Percentiles rank a stretch among this genome's conserved stretches.
These are phyloP conservation scores for Selenia dentaria DNA, from an alignment of 2,888 invertebrate genomes.

Conservation along the genomic window DNA sequence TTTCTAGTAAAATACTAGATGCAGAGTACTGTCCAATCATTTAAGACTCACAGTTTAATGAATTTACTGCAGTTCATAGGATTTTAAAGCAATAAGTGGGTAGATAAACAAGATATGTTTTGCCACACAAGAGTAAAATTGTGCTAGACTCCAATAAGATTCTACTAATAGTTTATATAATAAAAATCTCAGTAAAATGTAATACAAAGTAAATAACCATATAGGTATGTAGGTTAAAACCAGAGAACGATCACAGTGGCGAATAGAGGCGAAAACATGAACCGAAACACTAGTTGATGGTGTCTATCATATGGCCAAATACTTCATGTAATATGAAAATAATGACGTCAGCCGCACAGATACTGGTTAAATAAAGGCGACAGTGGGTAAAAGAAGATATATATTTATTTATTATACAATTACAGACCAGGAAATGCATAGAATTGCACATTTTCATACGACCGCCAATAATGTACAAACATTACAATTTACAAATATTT, in stretches of 20 bases:
- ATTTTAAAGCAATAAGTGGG: too few species aligned
- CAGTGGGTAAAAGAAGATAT: constrained; percentile 12
- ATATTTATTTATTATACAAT: constrained; percentile 15
- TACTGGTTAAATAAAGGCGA: constrained; percentile 3
- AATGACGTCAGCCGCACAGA: constrained; percentile 15
- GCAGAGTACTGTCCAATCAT: too few species aligned
- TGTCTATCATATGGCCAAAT: constrained; percentile 9
- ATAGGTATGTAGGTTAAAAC: too few species aligned
- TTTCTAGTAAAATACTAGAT: too few species aligned
- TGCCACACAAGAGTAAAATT: neutral
- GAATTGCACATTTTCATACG: constrained; percentile 27
- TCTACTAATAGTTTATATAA: constrained; percentile 36
- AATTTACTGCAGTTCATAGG: too few species aligned
- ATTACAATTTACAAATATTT: constrained; percentile 33
- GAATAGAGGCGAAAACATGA: constrained; percentile 18
- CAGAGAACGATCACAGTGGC: neutral
- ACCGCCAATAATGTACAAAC: constrained; percentile 41
- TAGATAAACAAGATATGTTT: neutral
- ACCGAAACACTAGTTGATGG: neutral
- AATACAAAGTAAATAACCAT: neutral
- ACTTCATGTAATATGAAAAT: constrained; percentile 3
- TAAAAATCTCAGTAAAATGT: constrained; percentile 4
- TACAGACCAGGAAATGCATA: constrained; percentile 14
- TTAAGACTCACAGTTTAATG: too few species aligned
- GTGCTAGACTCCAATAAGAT: constrained; percentile 43